phyloP scores from a whole-genome alignment of 2,113 vertebrate species.

The Vimba vimba region DNA sequence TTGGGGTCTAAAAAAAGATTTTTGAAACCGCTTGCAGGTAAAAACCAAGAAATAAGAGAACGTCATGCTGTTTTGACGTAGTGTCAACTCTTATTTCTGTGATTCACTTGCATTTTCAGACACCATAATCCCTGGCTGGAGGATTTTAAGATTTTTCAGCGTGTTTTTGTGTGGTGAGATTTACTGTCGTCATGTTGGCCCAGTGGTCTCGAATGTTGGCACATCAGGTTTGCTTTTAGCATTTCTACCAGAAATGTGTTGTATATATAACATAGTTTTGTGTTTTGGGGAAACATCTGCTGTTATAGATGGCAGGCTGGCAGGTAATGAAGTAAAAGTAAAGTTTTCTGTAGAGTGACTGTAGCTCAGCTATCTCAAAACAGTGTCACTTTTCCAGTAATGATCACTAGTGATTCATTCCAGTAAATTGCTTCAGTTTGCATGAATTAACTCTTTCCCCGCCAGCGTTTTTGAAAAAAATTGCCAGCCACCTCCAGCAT shows the following conservation, averaged over 20 bases:
- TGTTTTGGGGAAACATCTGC: no score
- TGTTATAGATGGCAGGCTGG: no score
- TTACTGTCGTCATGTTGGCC: background rate
- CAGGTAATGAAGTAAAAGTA: no score
- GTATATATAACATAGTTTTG: no score
- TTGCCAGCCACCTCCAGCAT: no score
- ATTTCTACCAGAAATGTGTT: background rate
- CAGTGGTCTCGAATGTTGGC: background rate
- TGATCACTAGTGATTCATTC: no score
- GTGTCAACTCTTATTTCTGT: background rate
- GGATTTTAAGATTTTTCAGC: slow-evolving; percentile 3
- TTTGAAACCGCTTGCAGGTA: slow-evolving; percentile 15
- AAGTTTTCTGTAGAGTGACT: no score
- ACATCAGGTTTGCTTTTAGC: background rate
- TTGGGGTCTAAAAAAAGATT: background rate
- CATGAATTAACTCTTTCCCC: no score
- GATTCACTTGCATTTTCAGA: background rate
- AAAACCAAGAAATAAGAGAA: background rate
- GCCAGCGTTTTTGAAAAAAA: no score
- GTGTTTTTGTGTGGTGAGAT: background rate
- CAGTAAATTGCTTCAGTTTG: no score
- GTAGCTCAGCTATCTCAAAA: no score
- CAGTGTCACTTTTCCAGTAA: no score
- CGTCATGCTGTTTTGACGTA: background rate
- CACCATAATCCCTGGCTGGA: background rate